A percentile compares a stretch with the other conserved stretches of the same genome.
Conservation (phyloP, 2,113 vertebrate genomes). For the Isichthys henryi region DNA sequence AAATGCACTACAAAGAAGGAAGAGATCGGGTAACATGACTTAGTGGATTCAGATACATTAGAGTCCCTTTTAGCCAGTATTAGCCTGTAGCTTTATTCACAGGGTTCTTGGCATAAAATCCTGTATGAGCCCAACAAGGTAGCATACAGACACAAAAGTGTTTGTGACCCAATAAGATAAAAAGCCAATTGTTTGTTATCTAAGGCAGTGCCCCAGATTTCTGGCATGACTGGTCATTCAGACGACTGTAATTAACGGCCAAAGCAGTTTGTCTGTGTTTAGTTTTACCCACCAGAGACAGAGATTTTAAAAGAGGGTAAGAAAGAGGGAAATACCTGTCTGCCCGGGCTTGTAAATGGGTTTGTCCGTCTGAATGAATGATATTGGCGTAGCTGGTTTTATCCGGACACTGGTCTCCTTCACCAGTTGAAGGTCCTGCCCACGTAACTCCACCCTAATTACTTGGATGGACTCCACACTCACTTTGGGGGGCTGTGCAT, state of each 20-base stretch:
- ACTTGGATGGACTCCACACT: slow-evolving; percentile 16
- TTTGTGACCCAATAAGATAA: slow-evolving; percentile 8
- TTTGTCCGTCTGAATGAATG: slow-evolving; percentile 26
- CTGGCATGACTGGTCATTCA: neutral
- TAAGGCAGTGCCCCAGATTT: neutral
- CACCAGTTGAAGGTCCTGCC: slow-evolving; percentile 38
- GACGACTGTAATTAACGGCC: neutral
- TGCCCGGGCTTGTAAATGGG: slow-evolving; percentile 27
- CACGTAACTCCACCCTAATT: slow-evolving; percentile 45
- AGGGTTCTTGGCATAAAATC: neutral
- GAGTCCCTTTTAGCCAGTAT: slow-evolving; percentile 34
- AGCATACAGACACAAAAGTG: neutral
- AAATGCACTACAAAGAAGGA: slow-evolving; percentile 30
- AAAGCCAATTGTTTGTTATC: neutral
- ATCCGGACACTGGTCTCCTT: neutral
- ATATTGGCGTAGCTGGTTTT: neutral
- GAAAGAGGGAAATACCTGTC: slow-evolving; percentile 12
- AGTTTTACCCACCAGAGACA: slow-evolving; percentile 37
- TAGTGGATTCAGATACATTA: neutral
- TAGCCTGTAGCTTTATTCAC: neutral
- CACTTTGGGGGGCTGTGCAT: slow-evolving; percentile 41
- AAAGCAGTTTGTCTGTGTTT: slow-evolving; percentile 28
- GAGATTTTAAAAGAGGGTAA: slow-evolving; percentile 51
- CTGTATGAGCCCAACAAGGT: neutral
- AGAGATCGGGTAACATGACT: neutral